Base-by-base conservation (phyloP, 2,888 invertebrate species). In the Tetranychus truncatus region DNA sequence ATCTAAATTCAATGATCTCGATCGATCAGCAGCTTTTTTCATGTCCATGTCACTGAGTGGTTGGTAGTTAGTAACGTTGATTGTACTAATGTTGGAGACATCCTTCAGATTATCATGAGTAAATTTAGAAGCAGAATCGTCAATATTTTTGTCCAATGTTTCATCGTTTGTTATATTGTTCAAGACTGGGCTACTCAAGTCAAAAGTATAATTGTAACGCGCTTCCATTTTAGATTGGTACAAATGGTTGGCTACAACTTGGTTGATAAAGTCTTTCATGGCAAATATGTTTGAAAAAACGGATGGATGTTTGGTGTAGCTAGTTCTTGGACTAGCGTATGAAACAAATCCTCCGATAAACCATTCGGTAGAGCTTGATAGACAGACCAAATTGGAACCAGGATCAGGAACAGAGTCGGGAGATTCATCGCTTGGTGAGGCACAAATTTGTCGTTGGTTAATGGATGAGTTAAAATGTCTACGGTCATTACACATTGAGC, bases 381-480 rank as follows among this genome's bases (percentile, higher is more conserved):
- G 83, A 79, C 88, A 88, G 85, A 88, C 87, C 75, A 88, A 80
- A 11, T 88, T 87, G 24, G 87, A 65, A 45, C 73, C 73, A n/a
- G 73, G 18, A 67, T 67, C 24, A 4, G 20, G 67, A 3, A 67
- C 24, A 67, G 11, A 67, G n/a, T 67, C 24, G 45, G 72, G 21
- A 9, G n/a, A 45, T 72, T 72, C 72, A 11, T 72, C 72, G n/a
- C n/a, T 24, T 21, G 34, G 9, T 9, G 34, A 18, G 71, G 87
- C 86, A 80, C 88, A 88, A 77, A 88, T 85, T 79, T 87, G 85
- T 78, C 85, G 84, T 69, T 83, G 81, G n/a, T 84, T 84, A 71
- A 88, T 82, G 76, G 84, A 84, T 46, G 87, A 87, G 76, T 86
- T 85, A 79, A 87, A 88, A 81, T 87, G 86, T 78, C 85, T 85